Percentiles rank a stretch among this genome's conserved stretches.
Evolutionary conservation across 2,113 vertebrate species (phyloP).

Genomic region (Xiphophorus couchianus): DNA sequence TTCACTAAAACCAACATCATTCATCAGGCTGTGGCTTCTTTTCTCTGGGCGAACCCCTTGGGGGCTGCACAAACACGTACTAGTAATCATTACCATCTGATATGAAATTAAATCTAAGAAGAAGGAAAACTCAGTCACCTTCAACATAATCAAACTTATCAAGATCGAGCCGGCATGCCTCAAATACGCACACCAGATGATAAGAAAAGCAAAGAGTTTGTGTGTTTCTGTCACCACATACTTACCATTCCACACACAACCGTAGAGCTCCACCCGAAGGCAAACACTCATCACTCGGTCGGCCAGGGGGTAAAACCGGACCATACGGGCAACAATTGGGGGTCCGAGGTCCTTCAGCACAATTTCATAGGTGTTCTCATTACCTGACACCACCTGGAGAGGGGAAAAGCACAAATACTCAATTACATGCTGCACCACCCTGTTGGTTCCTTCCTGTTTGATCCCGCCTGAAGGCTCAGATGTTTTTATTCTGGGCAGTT

Average conservation of each 20-base stretch:
- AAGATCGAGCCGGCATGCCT: background rate
- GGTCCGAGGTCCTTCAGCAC: constrained; percentile 94
- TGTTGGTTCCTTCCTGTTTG: background rate
- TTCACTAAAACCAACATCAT: constrained; percentile 48
- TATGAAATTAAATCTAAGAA: constrained; percentile 10
- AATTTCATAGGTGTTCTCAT: constrained; percentile 90
- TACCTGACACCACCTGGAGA: constrained; percentile 89
- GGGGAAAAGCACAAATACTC: constrained; percentile 26
- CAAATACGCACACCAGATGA: constrained; percentile 10
- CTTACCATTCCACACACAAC: constrained; percentile 91
- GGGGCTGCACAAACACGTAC: constrained; percentile 47
- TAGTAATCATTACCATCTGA: constrained; percentile 46
- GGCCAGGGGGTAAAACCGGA: constrained; percentile 90
- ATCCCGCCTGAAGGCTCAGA: constrained; percentile 14
- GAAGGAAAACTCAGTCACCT: constrained; percentile 14
- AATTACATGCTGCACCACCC: constrained; percentile 7
- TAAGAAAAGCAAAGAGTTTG: background rate
- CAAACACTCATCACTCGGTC: constrained; percentile 96
- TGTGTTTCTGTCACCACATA: constrained; percentile 8
- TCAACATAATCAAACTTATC: constrained; percentile 23
- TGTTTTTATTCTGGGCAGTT: constrained; percentile 23
- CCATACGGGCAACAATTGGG: constrained; percentile 86
- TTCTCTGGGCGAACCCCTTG: constrained; percentile 36
- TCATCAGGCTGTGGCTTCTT: constrained; percentile 56
- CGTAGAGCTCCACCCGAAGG: constrained; percentile 93